Base-by-base conservation (phyloP, 2,888 invertebrate species). In the Lottia gigantea region DNA sequence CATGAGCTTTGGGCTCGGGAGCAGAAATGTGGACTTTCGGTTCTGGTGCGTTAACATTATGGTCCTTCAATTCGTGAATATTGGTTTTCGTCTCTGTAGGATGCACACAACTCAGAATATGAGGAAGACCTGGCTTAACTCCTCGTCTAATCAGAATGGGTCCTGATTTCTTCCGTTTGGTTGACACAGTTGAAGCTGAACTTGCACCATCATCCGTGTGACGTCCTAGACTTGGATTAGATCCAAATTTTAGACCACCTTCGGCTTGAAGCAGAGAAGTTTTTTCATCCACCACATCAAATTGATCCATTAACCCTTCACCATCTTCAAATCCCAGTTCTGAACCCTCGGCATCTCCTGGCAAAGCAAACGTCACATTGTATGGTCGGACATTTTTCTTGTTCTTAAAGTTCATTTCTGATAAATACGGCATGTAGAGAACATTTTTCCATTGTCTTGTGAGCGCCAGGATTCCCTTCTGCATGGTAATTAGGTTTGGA, bases 381-480 rank as follows among this genome's bases (percentile, higher is more conserved):
- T 95, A 91, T 0, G 87, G 88, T 16, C 85, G 80, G 46, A 84
- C 79, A 74, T 93, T 92, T 86, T 95, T 94, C 75, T 85, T 83
- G 23, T 88, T 83, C 77, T 89, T 90, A 86, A 95, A 94, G 87
- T 95, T 95, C 87, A 95, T 95, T 83, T 95, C 95, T 69, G 96
- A 91, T 61, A 97, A 90, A 76, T 96, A 90, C 0, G 98, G 97
- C 78, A 97, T 97, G 88, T 97, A 97, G 25, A 98, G 90, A 3
- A 95, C 94, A 88, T 96, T 97, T 90, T 97, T 97, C 98, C 97
- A 98, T 87, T 98, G 97, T 0, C 97, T 92, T 83, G 96, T 96
- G 69, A 98, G 90, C 40, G 97, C 97, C 86, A 98, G 95, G n/a
- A 98, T 94, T 45, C 97, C 97, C 68, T 96, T 96, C 87, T 96